phyloP scores from a whole-genome alignment of 2,888 invertebrate genomes.

The Brachyopa scutellaris region DNA sequence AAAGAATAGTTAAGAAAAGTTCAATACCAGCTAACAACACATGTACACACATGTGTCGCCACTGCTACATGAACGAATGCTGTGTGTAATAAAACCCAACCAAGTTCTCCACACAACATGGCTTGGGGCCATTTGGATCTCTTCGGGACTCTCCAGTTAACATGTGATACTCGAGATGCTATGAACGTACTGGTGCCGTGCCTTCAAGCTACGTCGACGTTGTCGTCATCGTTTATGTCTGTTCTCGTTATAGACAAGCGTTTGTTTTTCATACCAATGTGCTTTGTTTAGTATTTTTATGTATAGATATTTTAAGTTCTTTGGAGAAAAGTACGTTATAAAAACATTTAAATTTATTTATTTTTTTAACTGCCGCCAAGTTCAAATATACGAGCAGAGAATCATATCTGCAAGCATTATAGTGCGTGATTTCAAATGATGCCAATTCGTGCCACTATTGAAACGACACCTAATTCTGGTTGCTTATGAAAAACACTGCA shows the following conservation, averaged over 20 bases:
- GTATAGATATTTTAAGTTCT: too few relatives aligned
- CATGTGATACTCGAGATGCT: slow-evolving; percentile 75
- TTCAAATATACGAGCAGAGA: neutral
- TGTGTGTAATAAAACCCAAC: slow-evolving; percentile 56
- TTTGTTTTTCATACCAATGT: slow-evolving; percentile 30
- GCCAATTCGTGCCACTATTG: neutral
- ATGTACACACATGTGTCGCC: slow-evolving; percentile 53
- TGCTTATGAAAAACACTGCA: too few relatives aligned
- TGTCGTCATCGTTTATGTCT: slow-evolving; percentile 65
- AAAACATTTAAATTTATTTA: too few relatives aligned
- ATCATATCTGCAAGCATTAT: too few relatives aligned
- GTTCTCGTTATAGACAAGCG: slow-evolving; percentile 37
- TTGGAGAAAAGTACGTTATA: slow-evolving; percentile 3
- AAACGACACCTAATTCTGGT: too few relatives aligned
- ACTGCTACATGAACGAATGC: slow-evolving; percentile 61
- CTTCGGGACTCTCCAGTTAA: slow-evolving; percentile 74
- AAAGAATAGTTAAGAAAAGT: slow-evolving; percentile 26
- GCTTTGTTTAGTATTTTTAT: slow-evolving; percentile 17
- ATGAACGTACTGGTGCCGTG: slow-evolving; percentile 73
- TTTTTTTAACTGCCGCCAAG: too few relatives aligned
- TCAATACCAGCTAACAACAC: slow-evolving; percentile 60
- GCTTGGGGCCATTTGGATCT: slow-evolving; percentile 75
- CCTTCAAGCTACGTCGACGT: slow-evolving; percentile 62
- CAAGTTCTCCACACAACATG: slow-evolving; percentile 70
- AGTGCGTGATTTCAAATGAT: neutral